These are phyloP conservation scores for Scomber japonicus DNA, from an alignment of 2,113 vertebrate genomes.

Conservation along the genomic window DNA sequence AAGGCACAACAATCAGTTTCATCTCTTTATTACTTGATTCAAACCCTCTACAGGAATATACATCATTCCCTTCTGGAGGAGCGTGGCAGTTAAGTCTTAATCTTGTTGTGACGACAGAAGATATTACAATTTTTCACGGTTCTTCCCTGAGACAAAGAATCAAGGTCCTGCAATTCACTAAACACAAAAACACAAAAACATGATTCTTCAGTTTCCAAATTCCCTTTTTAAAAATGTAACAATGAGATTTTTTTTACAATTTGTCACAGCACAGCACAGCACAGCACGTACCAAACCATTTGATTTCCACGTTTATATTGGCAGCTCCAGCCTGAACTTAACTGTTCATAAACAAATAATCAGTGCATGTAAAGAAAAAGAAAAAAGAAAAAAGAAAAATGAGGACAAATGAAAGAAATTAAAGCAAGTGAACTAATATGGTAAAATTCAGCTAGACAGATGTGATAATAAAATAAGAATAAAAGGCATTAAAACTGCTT, in stretches of 20 bases:
- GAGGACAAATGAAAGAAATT: neutral
- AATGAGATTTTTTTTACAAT: neutral
- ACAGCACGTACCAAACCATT: neutral
- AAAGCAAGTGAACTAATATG: neutral
- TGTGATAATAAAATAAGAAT: no score
- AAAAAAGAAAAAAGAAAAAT: neutral
- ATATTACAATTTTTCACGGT: slow-evolving; percentile 10
- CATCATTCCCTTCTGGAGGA: neutral
- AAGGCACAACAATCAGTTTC: neutral
- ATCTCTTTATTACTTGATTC: slow-evolving; percentile 33
- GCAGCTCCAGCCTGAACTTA: slow-evolving; percentile 38
- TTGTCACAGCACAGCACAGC: neutral
- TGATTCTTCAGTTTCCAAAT: neutral
- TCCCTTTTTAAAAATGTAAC: slow-evolving; percentile 38
- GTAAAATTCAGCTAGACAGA: neutral
- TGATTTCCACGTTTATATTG: slow-evolving; percentile 1
- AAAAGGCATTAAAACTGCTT: neutral
- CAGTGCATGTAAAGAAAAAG: neutral
- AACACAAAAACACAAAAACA: slow-evolving; percentile 1
- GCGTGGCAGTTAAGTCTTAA: slow-evolving; percentile 16
- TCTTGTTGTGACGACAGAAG: slow-evolving; percentile 8
- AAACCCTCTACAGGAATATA: neutral
- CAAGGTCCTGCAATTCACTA: slow-evolving; percentile 1
- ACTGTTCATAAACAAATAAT: neutral
- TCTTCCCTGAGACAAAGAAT: slow-evolving; percentile 65